A percentile compares a stretch with the other conserved stretches of the same genome.
Evolutionary conservation across 2,113 vertebrate species (phyloP).

Genomic region (Archocentrus centrarchus): DNA sequence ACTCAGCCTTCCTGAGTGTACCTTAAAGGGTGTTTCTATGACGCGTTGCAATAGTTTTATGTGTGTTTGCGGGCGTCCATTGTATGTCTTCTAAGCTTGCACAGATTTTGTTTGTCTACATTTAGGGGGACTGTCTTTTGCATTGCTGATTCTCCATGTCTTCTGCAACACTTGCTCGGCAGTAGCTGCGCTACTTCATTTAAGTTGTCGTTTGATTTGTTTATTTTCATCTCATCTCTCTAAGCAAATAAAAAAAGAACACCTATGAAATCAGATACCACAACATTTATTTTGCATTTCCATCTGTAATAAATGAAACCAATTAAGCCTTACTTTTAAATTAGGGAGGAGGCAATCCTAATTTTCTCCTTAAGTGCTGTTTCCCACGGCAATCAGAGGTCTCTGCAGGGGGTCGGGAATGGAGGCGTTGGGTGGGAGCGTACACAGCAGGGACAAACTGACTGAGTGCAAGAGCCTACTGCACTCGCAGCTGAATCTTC

Average conservation of each 20-base stretch:
- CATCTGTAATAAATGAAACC: constrained; percentile 78
- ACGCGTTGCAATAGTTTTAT: constrained; percentile 19
- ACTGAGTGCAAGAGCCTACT: constrained; percentile 69
- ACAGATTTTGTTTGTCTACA: constrained; percentile 13
- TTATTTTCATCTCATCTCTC: constrained; percentile 47
- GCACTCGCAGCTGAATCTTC: constrained; percentile 66
- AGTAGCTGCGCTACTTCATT: constrained; percentile 7
- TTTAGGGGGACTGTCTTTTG: neutral
- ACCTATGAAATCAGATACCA: constrained; percentile 68
- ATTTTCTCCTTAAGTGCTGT: constrained; percentile 81
- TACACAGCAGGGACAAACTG: constrained; percentile 72
- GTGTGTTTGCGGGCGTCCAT: neutral
- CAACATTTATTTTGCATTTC: constrained; percentile 73
- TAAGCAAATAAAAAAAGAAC: constrained; percentile 56
- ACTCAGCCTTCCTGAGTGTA: constrained; percentile 55
- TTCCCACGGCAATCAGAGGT: constrained; percentile 82
- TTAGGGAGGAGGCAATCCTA: constrained; percentile 80
- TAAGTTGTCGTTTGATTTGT: constrained; percentile 29
- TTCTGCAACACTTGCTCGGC: neutral
- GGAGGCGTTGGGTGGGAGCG: constrained; percentile 78
- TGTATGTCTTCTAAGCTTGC: constrained; percentile 1
- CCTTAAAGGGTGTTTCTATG: constrained; percentile 58
- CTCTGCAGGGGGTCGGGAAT: constrained; percentile 75
- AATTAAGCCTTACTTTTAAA: constrained; percentile 80
- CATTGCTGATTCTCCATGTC: neutral